Conservation (phyloP, 1,140 invertebrate species). For the Drosophila bocki region DNA sequence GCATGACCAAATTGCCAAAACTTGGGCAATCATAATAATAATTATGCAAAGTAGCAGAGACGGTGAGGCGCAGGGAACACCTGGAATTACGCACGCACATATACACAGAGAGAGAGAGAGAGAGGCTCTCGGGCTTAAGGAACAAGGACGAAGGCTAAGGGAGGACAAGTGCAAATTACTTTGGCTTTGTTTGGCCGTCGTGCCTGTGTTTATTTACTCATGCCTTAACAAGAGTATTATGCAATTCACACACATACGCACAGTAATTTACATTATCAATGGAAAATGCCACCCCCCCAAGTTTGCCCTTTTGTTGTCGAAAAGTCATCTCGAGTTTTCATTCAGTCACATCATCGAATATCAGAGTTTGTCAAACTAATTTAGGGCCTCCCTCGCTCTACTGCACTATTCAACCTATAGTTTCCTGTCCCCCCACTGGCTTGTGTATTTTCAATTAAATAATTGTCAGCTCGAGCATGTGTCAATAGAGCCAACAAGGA, state of each 20-base stretch:
- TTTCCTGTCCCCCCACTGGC: neutral
- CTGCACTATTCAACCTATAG: neutral
- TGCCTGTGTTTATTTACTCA: constrained; percentile 55
- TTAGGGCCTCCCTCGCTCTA: constrained; percentile 1
- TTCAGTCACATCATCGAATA: constrained; percentile 28
- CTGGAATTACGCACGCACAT: constrained; percentile 51
- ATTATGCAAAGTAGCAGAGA: constrained; percentile 67
- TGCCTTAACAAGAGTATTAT: constrained; percentile 28
- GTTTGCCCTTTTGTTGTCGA: constrained; percentile 56
- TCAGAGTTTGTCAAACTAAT: constrained; percentile 64
- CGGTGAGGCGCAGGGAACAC: constrained; percentile 42
- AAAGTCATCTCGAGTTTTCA: constrained; percentile 36
- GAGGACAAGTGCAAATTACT: constrained; percentile 60
- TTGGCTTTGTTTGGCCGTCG: constrained; percentile 57
- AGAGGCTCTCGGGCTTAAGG: neutral
- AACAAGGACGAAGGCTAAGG: neutral
- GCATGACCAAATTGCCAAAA: constrained; percentile 57
- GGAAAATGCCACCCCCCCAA: constrained; percentile 45
- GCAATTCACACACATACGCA: constrained; percentile 22
- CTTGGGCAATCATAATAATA: constrained; percentile 73
- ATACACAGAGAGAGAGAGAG: neutral
- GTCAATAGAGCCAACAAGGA: constrained; percentile 46
- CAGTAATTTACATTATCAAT: constrained; percentile 65
- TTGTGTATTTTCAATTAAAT: constrained; percentile 65
- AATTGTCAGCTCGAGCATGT: constrained; percentile 47